phyloP scores from a whole-genome alignment of 2,113 vertebrate genomes.

The Petrocephalus microphthalmus region DNA sequence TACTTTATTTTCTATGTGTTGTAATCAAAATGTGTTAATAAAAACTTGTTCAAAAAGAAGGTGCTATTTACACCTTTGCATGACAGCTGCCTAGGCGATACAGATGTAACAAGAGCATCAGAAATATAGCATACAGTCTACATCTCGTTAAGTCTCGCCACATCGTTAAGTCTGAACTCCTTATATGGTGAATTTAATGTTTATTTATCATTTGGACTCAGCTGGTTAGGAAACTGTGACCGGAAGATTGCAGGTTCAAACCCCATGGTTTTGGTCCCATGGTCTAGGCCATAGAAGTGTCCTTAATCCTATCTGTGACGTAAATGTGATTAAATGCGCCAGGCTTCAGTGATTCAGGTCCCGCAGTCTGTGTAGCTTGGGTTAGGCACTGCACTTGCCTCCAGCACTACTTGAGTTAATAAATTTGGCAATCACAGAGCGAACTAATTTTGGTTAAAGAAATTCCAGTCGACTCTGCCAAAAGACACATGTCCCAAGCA shows the following conservation, averaged over 20 bases:
- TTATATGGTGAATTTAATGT: neutral
- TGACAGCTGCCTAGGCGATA: neutral
- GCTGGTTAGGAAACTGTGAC: no score
- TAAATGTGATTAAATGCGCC: no score
- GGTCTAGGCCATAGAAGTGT: no score
- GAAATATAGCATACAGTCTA: neutral
- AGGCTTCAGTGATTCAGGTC: neutral
- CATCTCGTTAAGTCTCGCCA: neutral
- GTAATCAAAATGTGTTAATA: no score
- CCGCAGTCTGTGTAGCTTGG: neutral
- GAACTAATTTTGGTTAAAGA: constrained; percentile 8
- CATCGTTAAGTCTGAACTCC: neutral
- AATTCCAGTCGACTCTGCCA: neutral
- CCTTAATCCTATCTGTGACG: no score
- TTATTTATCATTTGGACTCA: neutral
- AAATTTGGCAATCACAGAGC: neutral
- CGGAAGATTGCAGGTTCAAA: no score
- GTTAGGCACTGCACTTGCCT: neutral
- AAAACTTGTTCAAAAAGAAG: neutral
- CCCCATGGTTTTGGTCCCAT: no score
- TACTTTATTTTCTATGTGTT: no score
- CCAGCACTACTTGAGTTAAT: neutral
- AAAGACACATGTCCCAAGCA: neutral
- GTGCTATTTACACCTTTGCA: neutral
- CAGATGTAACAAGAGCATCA: neutral